Conservation (phyloP, 2,888 invertebrate species). For the Notodonta ziczac region DNA sequence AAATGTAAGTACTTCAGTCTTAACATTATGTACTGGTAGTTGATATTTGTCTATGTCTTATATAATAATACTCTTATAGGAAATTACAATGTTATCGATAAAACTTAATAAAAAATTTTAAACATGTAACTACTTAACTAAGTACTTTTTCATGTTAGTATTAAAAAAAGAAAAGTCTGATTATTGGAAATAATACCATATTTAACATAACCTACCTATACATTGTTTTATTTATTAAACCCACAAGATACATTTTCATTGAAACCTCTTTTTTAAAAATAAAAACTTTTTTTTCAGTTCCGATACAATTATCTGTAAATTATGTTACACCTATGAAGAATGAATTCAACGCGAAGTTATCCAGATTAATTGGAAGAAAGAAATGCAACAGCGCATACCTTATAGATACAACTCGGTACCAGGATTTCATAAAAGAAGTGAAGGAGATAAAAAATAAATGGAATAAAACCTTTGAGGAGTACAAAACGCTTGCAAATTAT, state of each 20-base stretch:
- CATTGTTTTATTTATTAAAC: too few relatives aligned
- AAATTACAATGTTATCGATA: too few relatives aligned
- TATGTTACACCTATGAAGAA: constrained; percentile 54
- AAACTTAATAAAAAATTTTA: too few relatives aligned
- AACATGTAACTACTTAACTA: too few relatives aligned
- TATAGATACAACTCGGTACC: constrained; percentile 53
- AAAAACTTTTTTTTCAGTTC: constrained; percentile 44
- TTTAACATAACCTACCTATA: too few relatives aligned
- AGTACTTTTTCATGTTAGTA: too few relatives aligned
- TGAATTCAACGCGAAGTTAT: constrained; percentile 60
- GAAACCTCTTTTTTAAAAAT: not conserved
- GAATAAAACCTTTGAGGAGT: constrained; percentile 63
- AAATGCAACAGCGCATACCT: constrained; percentile 63
- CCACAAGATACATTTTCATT: not conserved
- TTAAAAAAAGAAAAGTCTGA: too few relatives aligned
- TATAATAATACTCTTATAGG: too few relatives aligned
- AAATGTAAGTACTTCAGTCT: too few relatives aligned
- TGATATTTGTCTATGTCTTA: too few relatives aligned
- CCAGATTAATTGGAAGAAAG: constrained; percentile 55
- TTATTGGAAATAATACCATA: too few relatives aligned
- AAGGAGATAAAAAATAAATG: constrained; percentile 55
- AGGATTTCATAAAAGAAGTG: constrained; percentile 63
- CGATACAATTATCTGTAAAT: constrained; percentile 41
- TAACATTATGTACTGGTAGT: too few relatives aligned
- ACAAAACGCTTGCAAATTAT: constrained; percentile 64